These are phyloP conservation scores for Drosophila infuscata DNA, from an alignment of 2,888 invertebrate species.

Conservation along the genomic window DNA sequence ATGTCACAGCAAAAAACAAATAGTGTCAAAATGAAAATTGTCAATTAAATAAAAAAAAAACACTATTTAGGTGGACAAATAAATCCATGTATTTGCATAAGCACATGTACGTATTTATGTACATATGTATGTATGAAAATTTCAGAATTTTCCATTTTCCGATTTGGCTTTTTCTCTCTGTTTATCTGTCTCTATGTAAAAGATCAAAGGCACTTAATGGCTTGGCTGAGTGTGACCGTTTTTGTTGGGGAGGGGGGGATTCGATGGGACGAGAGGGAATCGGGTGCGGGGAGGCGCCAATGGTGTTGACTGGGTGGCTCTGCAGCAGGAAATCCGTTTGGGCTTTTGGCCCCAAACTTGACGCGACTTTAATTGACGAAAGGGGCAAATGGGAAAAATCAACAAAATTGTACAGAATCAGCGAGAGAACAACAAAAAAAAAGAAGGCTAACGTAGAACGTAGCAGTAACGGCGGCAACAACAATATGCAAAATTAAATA, in stretches of 20 bases:
- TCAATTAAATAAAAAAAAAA: conserved; percentile 66
- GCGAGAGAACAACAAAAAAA: conserved; percentile 42
- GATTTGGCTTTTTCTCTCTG: conserved; percentile 31
- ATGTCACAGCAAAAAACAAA: conserved; percentile 71
- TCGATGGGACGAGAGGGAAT: background rate
- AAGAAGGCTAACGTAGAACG: conserved; percentile 53
- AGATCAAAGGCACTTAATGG: conserved; percentile 79
- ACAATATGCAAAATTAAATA: conserved; percentile 80
- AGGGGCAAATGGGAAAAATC: conserved; percentile 64
- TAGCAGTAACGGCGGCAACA: conserved; percentile 25
- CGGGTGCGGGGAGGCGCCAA: conserved; percentile 33
- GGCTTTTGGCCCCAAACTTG: conserved; percentile 58
- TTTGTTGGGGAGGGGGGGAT: background rate
- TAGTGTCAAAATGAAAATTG: conserved; percentile 71
- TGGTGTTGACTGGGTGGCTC: conserved; percentile 36
- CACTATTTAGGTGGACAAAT: background rate
- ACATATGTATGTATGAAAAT: background rate
- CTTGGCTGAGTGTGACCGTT: conserved; percentile 50
- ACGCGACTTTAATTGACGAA: conserved; percentile 71
- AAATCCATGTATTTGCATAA: background rate
- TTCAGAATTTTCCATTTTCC: conserved; percentile 52
- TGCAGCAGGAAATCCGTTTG: conserved; percentile 59
- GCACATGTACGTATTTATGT: background rate
- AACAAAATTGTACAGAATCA: conserved; percentile 64
- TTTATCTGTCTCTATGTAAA: conserved; percentile 54